A percentile compares a stretch with the other conserved stretches of the same genome.
These are phyloP conservation scores for Channa maculata DNA, from an alignment of 2,113 vertebrate species.

Conservation along the genomic window DNA sequence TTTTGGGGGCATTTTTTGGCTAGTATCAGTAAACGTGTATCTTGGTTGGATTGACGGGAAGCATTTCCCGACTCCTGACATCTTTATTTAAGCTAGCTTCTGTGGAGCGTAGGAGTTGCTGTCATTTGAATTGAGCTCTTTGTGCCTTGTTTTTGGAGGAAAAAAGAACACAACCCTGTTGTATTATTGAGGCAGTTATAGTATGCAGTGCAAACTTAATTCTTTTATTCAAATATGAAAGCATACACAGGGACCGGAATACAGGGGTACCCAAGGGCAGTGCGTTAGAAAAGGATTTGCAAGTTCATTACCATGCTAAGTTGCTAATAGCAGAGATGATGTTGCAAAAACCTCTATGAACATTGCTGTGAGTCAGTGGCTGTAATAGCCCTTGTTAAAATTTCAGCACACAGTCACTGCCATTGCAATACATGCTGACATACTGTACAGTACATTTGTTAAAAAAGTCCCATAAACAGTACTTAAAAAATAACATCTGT, in stretches of 20 bases:
- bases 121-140: slow-evolving; percentile 24
- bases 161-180: background rate
- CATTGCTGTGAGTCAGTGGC: background rate
- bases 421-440: too few species aligned
- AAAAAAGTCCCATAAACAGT: too few species aligned
- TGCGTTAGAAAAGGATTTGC: background rate
- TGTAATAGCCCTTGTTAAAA: background rate
- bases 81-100: slow-evolving; percentile 13
- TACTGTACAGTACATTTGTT: background rate
- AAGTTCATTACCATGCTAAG: background rate
- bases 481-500: too few species aligned
- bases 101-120: slow-evolving; percentile 18
- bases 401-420: background rate
- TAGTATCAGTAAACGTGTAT: slow-evolving; percentile 1
- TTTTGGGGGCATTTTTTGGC: slow-evolving; percentile 23
- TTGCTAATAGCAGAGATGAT: background rate
- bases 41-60: slow-evolving; percentile 7
- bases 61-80: background rate
- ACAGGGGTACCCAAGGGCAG: background rate
- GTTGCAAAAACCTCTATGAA: background rate
- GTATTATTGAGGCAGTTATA: background rate
- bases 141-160: slow-evolving; percentile 15
- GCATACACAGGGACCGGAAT: background rate
- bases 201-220: background rate
- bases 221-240: background rate